Evolutionary conservation across 2,113 vertebrate species (phyloP).

Genomic region (Elachura formosa): DNA sequence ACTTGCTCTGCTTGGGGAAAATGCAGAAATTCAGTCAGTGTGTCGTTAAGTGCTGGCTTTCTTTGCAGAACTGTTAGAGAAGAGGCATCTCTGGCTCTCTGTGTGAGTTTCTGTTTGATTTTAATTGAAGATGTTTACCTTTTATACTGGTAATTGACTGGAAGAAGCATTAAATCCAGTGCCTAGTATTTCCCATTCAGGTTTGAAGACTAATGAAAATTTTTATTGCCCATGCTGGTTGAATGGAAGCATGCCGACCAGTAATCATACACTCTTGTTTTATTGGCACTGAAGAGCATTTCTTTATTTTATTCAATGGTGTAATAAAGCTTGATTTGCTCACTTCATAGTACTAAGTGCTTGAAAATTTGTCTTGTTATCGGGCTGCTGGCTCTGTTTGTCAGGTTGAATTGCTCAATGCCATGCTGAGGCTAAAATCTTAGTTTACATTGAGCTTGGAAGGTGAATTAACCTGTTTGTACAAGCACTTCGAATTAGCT

Average conservation of each 20-base stretch:
- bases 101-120: neutral
- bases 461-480: neutral
- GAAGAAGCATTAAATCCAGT: neutral
- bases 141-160: neutral
- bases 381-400: neutral
- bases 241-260: neutral
- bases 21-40: neutral
- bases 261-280: neutral
- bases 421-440: neutral
- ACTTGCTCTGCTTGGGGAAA: neutral
- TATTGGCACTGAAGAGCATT: neutral
- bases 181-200: neutral
- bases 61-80: neutral
- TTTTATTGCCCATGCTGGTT: neutral
- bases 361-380: neutral
- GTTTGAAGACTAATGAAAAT: neutral
- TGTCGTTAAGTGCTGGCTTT: neutral
- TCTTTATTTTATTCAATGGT: neutral
- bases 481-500: neutral
- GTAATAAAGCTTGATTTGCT: slow-evolving; percentile 4
- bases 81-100: neutral
- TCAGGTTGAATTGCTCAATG: neutral
- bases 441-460: neutral
- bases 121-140: neutral
- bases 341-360: neutral